Percentiles rank a stretch among this genome's conserved stretches.
Evolutionary conservation across 2,113 vertebrate species (phyloP).

Genomic region (Echinops telfairi): DNA sequence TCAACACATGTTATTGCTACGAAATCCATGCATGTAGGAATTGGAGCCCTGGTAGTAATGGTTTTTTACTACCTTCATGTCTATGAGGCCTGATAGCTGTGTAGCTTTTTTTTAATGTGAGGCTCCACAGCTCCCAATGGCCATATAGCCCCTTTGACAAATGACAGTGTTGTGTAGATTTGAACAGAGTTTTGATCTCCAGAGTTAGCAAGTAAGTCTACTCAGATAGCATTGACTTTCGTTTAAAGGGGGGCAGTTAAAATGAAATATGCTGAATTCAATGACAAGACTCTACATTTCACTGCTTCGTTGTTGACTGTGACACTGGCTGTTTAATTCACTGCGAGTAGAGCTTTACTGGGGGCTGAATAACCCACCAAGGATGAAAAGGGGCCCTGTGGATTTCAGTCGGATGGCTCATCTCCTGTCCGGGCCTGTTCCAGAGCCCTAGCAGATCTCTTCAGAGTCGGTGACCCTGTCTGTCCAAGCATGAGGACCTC

Average conservation of each 20-base stretch:
- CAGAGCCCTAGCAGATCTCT: not conserved
- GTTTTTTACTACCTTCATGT: too few species aligned
- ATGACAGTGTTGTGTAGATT: not conserved
- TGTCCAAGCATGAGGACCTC: not conserved
- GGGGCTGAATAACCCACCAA: not conserved
- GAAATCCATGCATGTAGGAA: too few species aligned
- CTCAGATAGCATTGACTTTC: not conserved
- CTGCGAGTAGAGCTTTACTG: not conserved
- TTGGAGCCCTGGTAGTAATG: too few species aligned
- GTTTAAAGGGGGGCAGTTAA: not conserved
- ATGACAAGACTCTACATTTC: not conserved
- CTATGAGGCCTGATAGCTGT: too few species aligned
- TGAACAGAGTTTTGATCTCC: not conserved
- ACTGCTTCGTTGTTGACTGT: not conserved
- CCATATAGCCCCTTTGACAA: conserved; percentile 15
- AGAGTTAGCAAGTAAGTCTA: not conserved
- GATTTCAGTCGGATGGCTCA: not conserved
- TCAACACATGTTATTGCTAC: too few species aligned
- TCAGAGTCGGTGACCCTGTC: not conserved
- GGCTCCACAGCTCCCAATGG: not conserved
- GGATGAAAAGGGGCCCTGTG: not conserved
- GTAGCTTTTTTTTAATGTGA: not conserved
- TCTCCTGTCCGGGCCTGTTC: not conserved
- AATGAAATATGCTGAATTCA: not conserved
- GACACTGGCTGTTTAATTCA: not conserved